phyloP scores from a whole-genome alignment of 2,797 vertebrate genomes.

The Tadarida brasiliensis region DNA sequence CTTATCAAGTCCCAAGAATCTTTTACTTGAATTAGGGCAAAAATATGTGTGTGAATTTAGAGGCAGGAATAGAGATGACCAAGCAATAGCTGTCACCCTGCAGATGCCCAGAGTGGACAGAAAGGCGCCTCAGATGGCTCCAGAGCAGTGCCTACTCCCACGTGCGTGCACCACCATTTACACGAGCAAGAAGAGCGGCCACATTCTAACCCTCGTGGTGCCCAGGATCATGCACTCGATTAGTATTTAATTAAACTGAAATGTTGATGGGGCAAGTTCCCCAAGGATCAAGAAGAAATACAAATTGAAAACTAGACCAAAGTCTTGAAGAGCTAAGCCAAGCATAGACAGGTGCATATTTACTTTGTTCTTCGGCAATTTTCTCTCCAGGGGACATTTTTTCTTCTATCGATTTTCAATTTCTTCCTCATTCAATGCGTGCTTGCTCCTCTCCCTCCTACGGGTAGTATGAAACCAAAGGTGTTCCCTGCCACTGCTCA shows the following conservation, averaged over 20 bases:
- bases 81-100: background rate
- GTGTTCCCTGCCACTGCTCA: background rate
- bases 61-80: background rate
- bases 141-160: background rate
- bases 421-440: background rate
- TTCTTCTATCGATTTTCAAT: slow-evolving; percentile 16
- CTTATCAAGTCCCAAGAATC: background rate
- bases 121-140: background rate
- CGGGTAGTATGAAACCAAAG: background rate
- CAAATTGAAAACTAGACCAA: slow-evolving; percentile 11
- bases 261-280: background rate
- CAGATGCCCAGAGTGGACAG: background rate
- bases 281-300: background rate
- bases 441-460: background rate
- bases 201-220: background rate
- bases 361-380: background rate
- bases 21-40: background rate
- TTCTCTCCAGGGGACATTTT: background rate
- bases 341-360: background rate
- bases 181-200: background rate
- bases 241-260: background rate
- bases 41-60: background rate
- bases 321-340: background rate
- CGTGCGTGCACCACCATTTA: background rate
- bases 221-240: background rate